Evolutionary conservation across 2,888 invertebrate genomes (phyloP).

Genomic region (Hydropsyche betteni): DNA sequence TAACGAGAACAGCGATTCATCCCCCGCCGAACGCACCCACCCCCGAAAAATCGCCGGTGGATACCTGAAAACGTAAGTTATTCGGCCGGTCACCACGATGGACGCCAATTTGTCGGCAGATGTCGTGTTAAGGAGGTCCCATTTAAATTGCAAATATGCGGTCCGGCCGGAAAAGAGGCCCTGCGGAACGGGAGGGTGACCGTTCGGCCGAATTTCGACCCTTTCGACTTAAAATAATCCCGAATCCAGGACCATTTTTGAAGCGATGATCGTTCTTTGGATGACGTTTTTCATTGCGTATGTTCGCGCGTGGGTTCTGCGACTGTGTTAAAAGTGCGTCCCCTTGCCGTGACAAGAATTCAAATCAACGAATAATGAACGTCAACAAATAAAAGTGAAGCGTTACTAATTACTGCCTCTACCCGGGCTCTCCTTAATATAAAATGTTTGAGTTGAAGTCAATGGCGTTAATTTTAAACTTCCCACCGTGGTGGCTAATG

Average conservation of each 20-base stretch:
- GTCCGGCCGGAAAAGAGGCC: slow-evolving; percentile 17
- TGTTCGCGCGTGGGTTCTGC: background rate
- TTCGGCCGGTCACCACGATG: slow-evolving; percentile 61
- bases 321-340: slow-evolving; percentile 42
- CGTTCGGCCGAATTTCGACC: slow-evolving; percentile 8
- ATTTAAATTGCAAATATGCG: slow-evolving; percentile 68
- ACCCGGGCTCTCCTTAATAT: slow-evolving; percentile 61
- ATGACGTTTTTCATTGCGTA: background rate
- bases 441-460: slow-evolving; percentile 63
- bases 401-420: slow-evolving; percentile 67
- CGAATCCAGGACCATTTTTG: background rate
- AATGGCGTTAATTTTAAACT: slow-evolving; percentile 66
- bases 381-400: slow-evolving; percentile 68
- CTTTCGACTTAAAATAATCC: slow-evolving; percentile 11
- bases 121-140: slow-evolving; percentile 69
- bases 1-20: background rate
- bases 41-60: background rate
- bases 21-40: background rate
- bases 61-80: slow-evolving; percentile 46
- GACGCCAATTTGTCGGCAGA: slow-evolving; percentile 66
- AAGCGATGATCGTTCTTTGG: too few species aligned
- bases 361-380: slow-evolving; percentile 66
- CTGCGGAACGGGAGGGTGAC: background rate
- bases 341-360: slow-evolving; percentile 52
- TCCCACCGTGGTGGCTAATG: slow-evolving; percentile 40